Evolutionary conservation across 2,113 vertebrate species (phyloP), one percentile per base, ranked within the genome.

Genomic region (Eptesicus fuscus): DNA sequence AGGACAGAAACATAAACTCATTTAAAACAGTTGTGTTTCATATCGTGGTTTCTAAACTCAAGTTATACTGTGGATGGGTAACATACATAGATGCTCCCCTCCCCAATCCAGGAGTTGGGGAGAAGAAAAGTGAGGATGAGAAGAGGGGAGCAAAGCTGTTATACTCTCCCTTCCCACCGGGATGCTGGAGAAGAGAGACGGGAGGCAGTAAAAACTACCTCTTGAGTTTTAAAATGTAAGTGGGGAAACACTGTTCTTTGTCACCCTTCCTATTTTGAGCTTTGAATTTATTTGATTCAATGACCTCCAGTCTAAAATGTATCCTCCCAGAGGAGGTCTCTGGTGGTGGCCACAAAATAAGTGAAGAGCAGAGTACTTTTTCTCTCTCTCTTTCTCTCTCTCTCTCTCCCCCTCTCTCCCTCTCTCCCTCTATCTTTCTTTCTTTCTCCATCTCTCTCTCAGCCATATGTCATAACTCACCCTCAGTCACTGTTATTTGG

Each of bases 201-300:
- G 18, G 49, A 53, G 44, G 17, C 0, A 8, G 28, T 53, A 56
- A 35, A 71, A 87, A 30, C 28, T 32, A 7, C 16, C 42, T 71
- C 71, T 44, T 42, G 10, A 59, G 14, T 30, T 70, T 49, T 59
- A 44, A 59, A 67, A 77, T 14, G 13, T 13, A 88, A 40, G 11
- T 9, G 14, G 10, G 5, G 5, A 80, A 56, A 69, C 7, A 40
- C 5, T 78, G 17, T 35, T 83, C 22, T 51, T 28, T 69, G 40
- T 35, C 79, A 91, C 37, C 56, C 88, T 76, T 40, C 30, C n/a
- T 37, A 25, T 37, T 77, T 51, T 44, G 69, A 32, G 37, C 11
- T 80, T 59, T 30, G 56, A 28, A 44, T 89, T 53, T 25, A 56
- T 85, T 80, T 96, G 61, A 73, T 42, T 93, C 22, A 40, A 7